Conservation (phyloP, 2,888 invertebrate genomes). For the Sphecodes monilicornis region DNA sequence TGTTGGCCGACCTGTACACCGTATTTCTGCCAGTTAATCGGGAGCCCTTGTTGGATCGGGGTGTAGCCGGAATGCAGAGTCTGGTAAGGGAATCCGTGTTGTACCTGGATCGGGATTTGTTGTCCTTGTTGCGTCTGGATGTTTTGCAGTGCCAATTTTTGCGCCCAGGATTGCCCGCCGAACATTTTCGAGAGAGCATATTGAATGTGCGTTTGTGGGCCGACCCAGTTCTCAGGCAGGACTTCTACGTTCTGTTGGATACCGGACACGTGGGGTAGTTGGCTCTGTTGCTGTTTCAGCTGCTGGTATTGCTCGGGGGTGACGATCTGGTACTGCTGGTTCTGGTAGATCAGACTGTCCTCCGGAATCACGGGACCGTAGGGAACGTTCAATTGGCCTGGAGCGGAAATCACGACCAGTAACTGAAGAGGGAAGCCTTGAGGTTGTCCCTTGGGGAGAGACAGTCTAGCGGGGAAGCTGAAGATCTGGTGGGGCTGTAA, state of each 20-base stretch:
- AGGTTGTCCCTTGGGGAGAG: constrained; percentile 88
- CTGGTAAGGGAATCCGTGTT: background rate
- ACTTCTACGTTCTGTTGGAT: constrained; percentile 75
- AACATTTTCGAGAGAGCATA: constrained; percentile 47
- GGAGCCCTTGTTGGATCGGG: background rate
- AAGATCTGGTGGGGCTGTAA: constrained; percentile 85
- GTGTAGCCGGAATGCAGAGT: constrained; percentile 18
- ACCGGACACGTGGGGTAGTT: constrained; percentile 50
- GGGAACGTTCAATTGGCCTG: constrained; percentile 82
- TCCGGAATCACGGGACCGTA: constrained; percentile 85
- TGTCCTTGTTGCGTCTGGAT: constrained; percentile 25
- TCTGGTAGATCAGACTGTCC: constrained; percentile 74
- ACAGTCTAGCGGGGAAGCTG: constrained; percentile 87
- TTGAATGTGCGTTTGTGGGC: constrained; percentile 38
- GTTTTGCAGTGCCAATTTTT: constrained; percentile 19
- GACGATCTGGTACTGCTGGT: constrained; percentile 76
- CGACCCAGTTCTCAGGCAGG: constrained; percentile 69
- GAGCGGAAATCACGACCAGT: constrained; percentile 87
- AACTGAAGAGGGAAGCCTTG: constrained; percentile 88
- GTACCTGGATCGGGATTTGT: constrained; percentile 22
- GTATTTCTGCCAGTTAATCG: background rate
- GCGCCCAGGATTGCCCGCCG: constrained; percentile 32
- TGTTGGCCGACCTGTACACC: background rate
- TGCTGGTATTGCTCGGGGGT: constrained; percentile 72
- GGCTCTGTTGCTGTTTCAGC: constrained; percentile 52